Evolutionary conservation across 2,113 vertebrate genomes (phyloP).

Genomic region (Dromas ardeola): DNA sequence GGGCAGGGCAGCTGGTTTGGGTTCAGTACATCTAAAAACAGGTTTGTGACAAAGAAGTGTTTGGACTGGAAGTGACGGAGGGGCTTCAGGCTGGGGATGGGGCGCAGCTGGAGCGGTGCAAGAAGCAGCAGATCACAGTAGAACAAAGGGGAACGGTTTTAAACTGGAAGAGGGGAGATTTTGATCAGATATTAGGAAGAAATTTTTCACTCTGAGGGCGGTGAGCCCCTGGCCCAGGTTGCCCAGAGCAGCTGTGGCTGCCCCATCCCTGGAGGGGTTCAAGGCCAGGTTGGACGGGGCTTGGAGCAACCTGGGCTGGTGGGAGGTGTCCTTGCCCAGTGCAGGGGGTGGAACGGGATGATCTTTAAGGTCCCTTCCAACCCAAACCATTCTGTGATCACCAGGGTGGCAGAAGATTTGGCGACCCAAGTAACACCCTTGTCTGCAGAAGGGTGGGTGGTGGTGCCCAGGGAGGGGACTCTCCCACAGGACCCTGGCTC

Average conservation of each 20-base stretch:
- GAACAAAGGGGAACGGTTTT: neutral
- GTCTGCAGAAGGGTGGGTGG: too few species aligned
- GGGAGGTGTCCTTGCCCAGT: neutral
- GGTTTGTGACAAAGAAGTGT: neutral
- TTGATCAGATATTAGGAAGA: neutral
- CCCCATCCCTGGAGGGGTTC: neutral
- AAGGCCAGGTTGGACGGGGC: neutral
- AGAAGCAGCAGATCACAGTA: neutral
- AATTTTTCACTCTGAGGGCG: neutral
- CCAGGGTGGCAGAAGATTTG: neutral
- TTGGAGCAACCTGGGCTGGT: neutral
- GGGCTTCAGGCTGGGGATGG: neutral
- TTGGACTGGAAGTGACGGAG: neutral
- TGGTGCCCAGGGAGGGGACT: neutral
- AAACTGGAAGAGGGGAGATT: neutral
- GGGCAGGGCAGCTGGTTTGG: neutral
- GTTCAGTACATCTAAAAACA: neutral
- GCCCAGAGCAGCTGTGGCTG: neutral
- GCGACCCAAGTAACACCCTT: neutral
- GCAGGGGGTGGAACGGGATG: neutral
- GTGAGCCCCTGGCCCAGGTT: neutral
- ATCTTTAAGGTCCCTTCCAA: neutral
- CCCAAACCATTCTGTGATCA: too few species aligned
- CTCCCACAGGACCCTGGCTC: neutral
- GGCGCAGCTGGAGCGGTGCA: fast-evolving